Conservation (phyloP, 2,113 vertebrate species). For the Sarotherodon lohbergeri region DNA sequence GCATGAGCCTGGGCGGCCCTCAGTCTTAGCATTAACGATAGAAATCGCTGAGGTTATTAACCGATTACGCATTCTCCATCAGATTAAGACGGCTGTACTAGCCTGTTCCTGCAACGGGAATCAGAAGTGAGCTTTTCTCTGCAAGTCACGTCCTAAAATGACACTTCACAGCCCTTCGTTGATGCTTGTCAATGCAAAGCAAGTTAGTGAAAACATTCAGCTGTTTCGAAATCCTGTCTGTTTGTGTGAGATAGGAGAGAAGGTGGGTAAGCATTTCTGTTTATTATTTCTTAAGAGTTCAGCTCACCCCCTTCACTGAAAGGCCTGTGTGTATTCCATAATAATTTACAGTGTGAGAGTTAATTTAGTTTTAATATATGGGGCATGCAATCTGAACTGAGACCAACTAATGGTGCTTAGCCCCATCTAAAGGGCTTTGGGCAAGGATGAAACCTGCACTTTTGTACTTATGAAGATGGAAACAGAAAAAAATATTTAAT, state of each 20-base stretch:
- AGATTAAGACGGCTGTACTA: slow-evolving; percentile 69
- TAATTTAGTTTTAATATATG: background rate
- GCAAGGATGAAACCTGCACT: background rate
- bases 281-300: background rate
- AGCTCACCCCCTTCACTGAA: slow-evolving; percentile 7
- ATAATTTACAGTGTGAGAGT: background rate
- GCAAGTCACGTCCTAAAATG: slow-evolving; percentile 18
- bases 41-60: slow-evolving; percentile 72
- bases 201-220: slow-evolving; percentile 21
- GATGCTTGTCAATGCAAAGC: slow-evolving; percentile 26
- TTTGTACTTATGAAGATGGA: background rate
- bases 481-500: background rate
- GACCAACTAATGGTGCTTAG: background rate
- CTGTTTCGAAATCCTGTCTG: slow-evolving; percentile 16
- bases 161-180: slow-evolving; percentile 14
- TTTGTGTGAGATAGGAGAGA: slow-evolving; percentile 19
- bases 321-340: background rate
- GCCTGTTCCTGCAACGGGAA: slow-evolving; percentile 16
- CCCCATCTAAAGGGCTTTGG: background rate
- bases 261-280: background rate
- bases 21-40: slow-evolving; percentile 57
- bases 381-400: background rate
- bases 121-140: slow-evolving; percentile 36
- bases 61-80: slow-evolving; percentile 77
- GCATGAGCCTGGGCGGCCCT: slow-evolving; percentile 7